A percentile compares a stretch with the other conserved stretches of the same genome.
phyloP scores from a whole-genome alignment of 1,140 invertebrate genomes.

The Varroa destructor region DNA sequence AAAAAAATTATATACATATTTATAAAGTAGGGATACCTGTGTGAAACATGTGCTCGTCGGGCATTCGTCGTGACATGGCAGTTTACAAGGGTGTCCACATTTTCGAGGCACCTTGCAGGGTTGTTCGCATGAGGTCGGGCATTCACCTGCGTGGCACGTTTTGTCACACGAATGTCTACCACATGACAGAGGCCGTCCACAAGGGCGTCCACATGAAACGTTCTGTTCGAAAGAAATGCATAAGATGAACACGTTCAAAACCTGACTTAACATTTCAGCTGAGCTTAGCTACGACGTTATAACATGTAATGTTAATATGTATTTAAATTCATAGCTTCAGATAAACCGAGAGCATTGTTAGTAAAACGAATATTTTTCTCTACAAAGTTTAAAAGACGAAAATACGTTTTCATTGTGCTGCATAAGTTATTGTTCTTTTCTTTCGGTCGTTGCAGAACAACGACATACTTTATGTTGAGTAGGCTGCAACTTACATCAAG shows the following conservation, averaged over 20 bases:
- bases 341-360: too few species aligned
- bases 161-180: conserved; percentile 60
- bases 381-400: too few species aligned
- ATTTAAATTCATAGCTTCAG: too few species aligned
- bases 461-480: too few species aligned
- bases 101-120: conserved; percentile 54
- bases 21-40: conserved; percentile 9
- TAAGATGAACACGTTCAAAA: not conserved
- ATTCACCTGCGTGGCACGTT: conserved; percentile 57
- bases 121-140: conserved; percentile 56
- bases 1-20: too few species aligned
- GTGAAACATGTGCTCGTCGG: conserved; percentile 56
- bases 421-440: too few species aligned
- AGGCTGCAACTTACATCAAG: not conserved
- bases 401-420: too few species aligned
- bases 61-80: conserved; percentile 56
- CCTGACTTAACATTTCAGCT: too few species aligned
- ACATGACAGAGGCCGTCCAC: conserved; percentile 60
- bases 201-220: conserved; percentile 76
- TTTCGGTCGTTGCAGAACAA: too few species aligned
- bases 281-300: not conserved
- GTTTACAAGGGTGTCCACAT: conserved; percentile 68
- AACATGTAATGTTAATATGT: too few species aligned
- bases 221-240: conserved; percentile 59
- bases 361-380: too few species aligned